Evolutionary conservation across 2,888 invertebrate genomes (phyloP), one percentile per base, ranked within the genome.

Genomic region (Dasypogon diadema): DNA sequence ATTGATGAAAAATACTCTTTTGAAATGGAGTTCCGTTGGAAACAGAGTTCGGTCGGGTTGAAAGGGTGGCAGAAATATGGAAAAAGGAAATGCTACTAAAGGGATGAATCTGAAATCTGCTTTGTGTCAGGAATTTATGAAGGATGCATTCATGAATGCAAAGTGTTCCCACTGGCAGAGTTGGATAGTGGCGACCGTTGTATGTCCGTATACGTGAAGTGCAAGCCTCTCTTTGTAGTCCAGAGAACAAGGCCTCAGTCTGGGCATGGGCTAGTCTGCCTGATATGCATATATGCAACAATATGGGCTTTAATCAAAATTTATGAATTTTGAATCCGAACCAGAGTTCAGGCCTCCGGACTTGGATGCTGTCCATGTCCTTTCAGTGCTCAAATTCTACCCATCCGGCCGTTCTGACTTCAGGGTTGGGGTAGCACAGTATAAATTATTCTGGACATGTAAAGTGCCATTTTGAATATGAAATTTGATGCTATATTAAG

Each of bases 381-480:
- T 70, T 46, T 54, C 54, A 22, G 54, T 18, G 46, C 54, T 70
- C 56, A 18, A 56, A 26, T 12, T 21, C 54, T 21, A 34, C 51
- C 68, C 24, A 54, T 21, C 54, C 30, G 54, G 54, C 2, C 8
- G 10, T 24, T 54, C 54, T 37, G 46, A 24, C 70, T 70, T 21
- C 34, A 34, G 70, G 30, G 22, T 1, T 26, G 48, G 58, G 46
- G 46, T 24, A 46, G 73, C 22, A 58, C 56, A 56, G 26, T 84
- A 84, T 84, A 84, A 84, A 84, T 84, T 84, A 84, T 84, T 83
- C 84, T 83, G 83, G 83, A 83, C 84, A 84, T 84, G 84, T 84
- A 84, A 84, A 84, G 81, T 84, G 83, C 84, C 84, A 84, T 84
- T 84, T 84, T 84, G 84, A 84, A 84, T 84, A 84, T 84, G 84